Percentiles rank a stretch among this genome's conserved stretches.
Conservation (phyloP, 2,888 invertebrate genomes). For the Chalcosyrphus nemorum region DNA sequence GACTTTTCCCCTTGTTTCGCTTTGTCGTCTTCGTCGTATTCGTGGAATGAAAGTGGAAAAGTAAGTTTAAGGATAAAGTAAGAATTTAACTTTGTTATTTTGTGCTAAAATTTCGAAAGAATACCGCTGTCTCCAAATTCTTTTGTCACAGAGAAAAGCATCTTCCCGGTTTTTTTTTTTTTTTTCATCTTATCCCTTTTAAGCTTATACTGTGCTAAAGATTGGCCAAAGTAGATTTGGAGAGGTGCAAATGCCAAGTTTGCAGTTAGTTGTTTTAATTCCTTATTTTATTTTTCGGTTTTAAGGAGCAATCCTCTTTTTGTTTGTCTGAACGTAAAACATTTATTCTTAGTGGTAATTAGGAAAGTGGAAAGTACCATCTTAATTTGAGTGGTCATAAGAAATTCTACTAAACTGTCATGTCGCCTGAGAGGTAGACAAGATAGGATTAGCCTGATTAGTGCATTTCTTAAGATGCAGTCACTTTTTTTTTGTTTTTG, state of each 20-base stretch:
- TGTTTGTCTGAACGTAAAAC: constrained; percentile 33
- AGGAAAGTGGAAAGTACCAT: constrained; percentile 30
- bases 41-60: constrained; percentile 58
- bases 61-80: constrained; percentile 58
- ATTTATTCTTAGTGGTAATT: constrained; percentile 45
- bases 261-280: constrained; percentile 5
- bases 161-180: constrained; percentile 25
- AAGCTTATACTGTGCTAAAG: constrained; percentile 29
- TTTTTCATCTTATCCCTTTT: constrained; percentile 39
- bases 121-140: constrained; percentile 35
- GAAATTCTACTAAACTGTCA: background rate
- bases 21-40: constrained; percentile 55
- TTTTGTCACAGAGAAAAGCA: constrained; percentile 6
- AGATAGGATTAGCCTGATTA: too few relatives aligned
- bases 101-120: constrained; percentile 11
- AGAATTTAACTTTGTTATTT: constrained; percentile 59
- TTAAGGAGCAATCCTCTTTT: constrained; percentile 40
- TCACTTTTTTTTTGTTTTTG: too few relatives aligned
- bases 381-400: constrained; percentile 38
- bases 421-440: background rate
- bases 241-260: constrained; percentile 59
- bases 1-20: constrained; percentile 43
- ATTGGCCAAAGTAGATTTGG: background rate
- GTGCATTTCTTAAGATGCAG: too few relatives aligned
- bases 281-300: background rate